Evolutionary conservation across 2,888 invertebrate genomes (phyloP).

Genomic region (Meteorus colon): DNA sequence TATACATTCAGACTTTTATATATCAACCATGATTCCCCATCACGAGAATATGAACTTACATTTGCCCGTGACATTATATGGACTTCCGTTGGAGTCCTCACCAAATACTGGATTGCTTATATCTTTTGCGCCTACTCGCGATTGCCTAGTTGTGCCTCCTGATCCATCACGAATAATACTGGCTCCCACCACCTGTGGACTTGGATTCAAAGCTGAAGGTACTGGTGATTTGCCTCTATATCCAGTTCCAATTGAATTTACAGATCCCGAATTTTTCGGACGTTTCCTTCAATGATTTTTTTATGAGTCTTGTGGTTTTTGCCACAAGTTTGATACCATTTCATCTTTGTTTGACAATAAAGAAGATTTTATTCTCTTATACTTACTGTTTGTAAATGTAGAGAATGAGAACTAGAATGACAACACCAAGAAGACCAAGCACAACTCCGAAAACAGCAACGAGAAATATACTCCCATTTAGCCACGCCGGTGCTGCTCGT

Average conservation of each 20-base stretch:
- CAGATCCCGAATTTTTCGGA: slow-evolving; percentile 66
- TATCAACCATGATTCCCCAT: too few relatives aligned
- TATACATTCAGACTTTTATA: background rate
- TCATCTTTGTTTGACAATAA: background rate
- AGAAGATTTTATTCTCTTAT: background rate
- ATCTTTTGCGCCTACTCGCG: slow-evolving; percentile 73
- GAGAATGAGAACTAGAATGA: slow-evolving; percentile 83
- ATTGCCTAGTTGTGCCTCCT: slow-evolving; percentile 70
- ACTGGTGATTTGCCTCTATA: slow-evolving; percentile 70
- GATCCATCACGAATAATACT: slow-evolving; percentile 73
- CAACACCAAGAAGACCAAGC: slow-evolving; percentile 82
- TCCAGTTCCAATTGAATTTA: slow-evolving; percentile 68
- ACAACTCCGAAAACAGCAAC: slow-evolving; percentile 82
- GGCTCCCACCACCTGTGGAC: slow-evolving; percentile 76
- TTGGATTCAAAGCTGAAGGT: slow-evolving; percentile 66
- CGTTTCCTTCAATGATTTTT: slow-evolving; percentile 59
- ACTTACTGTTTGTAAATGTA: slow-evolving; percentile 86
- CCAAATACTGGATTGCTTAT: slow-evolving; percentile 74
- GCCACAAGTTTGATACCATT: background rate
- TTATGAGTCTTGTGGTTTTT: background rate
- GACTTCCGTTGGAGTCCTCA: slow-evolving; percentile 61
- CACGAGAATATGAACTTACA: slow-evolving; percentile 70
- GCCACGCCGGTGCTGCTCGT: slow-evolving; percentile 73
- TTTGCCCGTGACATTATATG: slow-evolving; percentile 77
- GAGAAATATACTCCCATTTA: slow-evolving; percentile 74